phyloP scores from a whole-genome alignment of 2,888 invertebrate genomes.

The Pheosia tremula region DNA sequence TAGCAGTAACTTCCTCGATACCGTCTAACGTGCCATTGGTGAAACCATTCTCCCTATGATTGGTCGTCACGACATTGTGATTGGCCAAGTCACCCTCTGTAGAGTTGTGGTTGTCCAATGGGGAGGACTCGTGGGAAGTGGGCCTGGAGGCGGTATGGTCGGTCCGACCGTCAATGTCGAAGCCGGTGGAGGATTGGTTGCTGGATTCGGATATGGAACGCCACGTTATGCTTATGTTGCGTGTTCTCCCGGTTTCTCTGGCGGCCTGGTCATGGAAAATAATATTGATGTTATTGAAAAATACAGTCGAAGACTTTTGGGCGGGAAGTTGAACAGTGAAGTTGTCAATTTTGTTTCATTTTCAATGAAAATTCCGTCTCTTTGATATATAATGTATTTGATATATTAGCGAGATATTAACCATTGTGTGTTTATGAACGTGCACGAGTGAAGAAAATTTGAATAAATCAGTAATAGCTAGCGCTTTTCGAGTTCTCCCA shows the following conservation, averaged over 20 bases:
- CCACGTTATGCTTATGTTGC: slow-evolving; percentile 80
- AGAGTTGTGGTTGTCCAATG: slow-evolving; percentile 50
- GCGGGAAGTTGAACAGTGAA: no score
- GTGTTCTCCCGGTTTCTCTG: slow-evolving; percentile 60
- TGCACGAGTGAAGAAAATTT: no score
- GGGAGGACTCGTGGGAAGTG: slow-evolving; percentile 48
- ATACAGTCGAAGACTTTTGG: not conserved
- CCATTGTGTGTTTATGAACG: no score
- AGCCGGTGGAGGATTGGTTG: slow-evolving; percentile 73
- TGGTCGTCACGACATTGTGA: slow-evolving; percentile 41
- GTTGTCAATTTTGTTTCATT: no score
- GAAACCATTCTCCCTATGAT: slow-evolving; percentile 40
- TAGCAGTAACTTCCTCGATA: slow-evolving; percentile 58
- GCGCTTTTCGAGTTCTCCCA: no score
- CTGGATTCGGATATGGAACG: slow-evolving; percentile 79
- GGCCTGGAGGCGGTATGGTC: slow-evolving; percentile 38
- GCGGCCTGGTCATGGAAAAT: slow-evolving; percentile 50
- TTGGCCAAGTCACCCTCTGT: slow-evolving; percentile 50
- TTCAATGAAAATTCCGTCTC: no score
- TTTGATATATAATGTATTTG: no score
- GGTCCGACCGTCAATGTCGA: slow-evolving; percentile 57
- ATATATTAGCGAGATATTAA: no score
- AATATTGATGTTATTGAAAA: not conserved
- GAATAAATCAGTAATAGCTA: no score
- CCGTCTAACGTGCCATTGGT: slow-evolving; percentile 55